These are phyloP conservation scores for Leistus spinibarbis DNA, from an alignment of 2,888 invertebrate genomes.

Conservation along the genomic window DNA sequence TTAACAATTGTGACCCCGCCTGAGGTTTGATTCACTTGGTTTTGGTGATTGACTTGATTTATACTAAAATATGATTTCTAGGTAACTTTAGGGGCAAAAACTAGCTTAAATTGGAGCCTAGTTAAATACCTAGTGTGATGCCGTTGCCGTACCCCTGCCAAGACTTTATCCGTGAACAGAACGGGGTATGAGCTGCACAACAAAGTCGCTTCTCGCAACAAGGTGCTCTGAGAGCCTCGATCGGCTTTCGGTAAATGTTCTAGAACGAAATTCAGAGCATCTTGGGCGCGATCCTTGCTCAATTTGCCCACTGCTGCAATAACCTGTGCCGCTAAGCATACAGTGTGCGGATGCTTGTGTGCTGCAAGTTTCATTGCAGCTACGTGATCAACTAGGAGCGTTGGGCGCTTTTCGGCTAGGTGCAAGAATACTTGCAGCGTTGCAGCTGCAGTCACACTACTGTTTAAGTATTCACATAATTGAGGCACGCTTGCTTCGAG, in stretches of 20 bases:
- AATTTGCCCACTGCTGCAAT: constrained; percentile 75
- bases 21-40: constrained; percentile 68
- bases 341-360: constrained; percentile 68
- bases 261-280: constrained; percentile 81
- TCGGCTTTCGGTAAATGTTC: constrained; percentile 75
- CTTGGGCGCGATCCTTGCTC: constrained; percentile 79
- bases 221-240: constrained; percentile 72
- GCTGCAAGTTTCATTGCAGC: constrained; percentile 71
- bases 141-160: constrained; percentile 74
- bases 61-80: too few relatives aligned
- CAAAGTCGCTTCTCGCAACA: constrained; percentile 80
- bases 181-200: constrained; percentile 82
- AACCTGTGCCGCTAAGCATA: constrained; percentile 72
- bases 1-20: constrained; percentile 82
- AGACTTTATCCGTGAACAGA: constrained; percentile 79
- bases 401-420: constrained; percentile 73
- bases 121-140: constrained; percentile 58
- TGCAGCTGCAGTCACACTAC: constrained; percentile 65
- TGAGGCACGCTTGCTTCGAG: constrained; percentile 82
- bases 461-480: constrained; percentile 76
- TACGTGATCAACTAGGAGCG: constrained; percentile 73
- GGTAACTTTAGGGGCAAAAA: too few relatives aligned
- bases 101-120: too few relatives aligned
- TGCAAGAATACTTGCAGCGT: constrained; percentile 77
- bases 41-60: constrained; percentile 50